A percentile compares a stretch with the other conserved stretches of the same genome.
Evolutionary conservation across 2,888 invertebrate genomes (phyloP).

Genomic region (Stomorhina lunata): DNA sequence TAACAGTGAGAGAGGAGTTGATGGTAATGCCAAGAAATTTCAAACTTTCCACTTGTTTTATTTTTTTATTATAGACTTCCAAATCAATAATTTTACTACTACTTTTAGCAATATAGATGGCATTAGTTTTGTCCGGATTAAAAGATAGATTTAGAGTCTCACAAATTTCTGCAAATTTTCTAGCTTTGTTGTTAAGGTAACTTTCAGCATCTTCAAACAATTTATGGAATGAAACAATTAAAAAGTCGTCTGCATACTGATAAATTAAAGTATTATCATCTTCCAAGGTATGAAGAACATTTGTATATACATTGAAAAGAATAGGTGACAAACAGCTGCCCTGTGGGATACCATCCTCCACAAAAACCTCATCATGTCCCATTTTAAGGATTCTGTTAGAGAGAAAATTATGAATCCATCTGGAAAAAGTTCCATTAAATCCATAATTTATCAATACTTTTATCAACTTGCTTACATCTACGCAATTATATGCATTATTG

Average conservation of each 20-base stretch:
- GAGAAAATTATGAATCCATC: neutral
- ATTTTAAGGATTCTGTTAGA: neutral
- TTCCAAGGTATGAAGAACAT: neutral
- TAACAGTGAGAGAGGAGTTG: neutral
- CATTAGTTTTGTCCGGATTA: neutral
- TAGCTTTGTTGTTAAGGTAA: neutral
- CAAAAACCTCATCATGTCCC: neutral
- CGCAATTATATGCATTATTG: slow-evolving; percentile 5
- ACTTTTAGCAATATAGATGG: neutral
- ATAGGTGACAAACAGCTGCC: neutral
- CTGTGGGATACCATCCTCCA: neutral
- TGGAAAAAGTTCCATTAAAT: neutral
- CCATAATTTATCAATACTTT: no score
- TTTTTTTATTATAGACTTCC: no score
- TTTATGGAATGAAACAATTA: neutral
- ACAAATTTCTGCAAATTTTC: neutral
- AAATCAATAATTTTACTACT: no score
- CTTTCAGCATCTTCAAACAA: neutral
- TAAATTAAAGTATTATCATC: neutral
- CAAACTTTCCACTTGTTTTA: neutral
- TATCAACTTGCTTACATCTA: neutral
- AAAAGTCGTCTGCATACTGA: slow-evolving; percentile 7
- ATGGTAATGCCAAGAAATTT: neutral
- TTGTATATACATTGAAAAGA: neutral
- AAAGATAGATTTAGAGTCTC: no score